Percentiles rank a stretch among this genome's conserved stretches.
These are phyloP conservation scores for Xerus inauris DNA, from an alignment of 2,113 vertebrate species.

Conservation along the genomic window DNA sequence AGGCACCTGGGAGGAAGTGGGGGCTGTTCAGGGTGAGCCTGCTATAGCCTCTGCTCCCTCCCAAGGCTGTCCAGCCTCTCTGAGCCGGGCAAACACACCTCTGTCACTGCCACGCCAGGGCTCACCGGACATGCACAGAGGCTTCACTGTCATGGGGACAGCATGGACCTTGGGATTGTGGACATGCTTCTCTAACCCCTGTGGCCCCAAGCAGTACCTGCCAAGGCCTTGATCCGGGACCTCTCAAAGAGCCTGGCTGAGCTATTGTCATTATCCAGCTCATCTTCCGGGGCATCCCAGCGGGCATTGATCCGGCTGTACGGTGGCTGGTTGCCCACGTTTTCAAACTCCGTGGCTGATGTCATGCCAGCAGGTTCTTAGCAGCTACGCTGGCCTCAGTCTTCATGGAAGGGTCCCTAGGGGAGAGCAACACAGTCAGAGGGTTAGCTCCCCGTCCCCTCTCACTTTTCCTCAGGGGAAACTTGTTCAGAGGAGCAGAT, in stretches of 20 bases:
- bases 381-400: slow-evolving; percentile 72
- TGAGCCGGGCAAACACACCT: not conserved
- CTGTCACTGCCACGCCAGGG: not conserved
- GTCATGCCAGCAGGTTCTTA: slow-evolving; percentile 88
- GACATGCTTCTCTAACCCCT: not conserved
- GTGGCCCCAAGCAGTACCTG: slow-evolving; percentile 87
- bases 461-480: slow-evolving; percentile 56
- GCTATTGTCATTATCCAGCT: slow-evolving; percentile 98
- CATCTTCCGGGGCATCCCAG: slow-evolving; percentile 93
- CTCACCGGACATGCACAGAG: not conserved
- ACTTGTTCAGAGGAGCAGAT: slow-evolving; percentile 18
- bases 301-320: slow-evolving; percentile 95
- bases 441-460: slow-evolving; percentile 54
- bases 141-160: not conserved
- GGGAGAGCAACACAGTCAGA: slow-evolving; percentile 73
- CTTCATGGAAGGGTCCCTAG: slow-evolving; percentile 81
- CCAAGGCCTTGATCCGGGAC: slow-evolving; percentile 98
- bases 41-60: not conserved
- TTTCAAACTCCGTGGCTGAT: slow-evolving; percentile 96
- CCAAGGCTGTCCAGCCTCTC: not conserved
- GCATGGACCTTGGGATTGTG: not conserved
- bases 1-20: not conserved
- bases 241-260: slow-evolving; percentile 96
- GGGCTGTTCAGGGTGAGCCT: not conserved
- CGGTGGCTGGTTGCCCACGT: slow-evolving; percentile 95